Percentiles rank a stretch among this genome's conserved stretches.
Conservation (phyloP, 1,140 invertebrate species). For the Cyrtorhinus lividipennis region DNA sequence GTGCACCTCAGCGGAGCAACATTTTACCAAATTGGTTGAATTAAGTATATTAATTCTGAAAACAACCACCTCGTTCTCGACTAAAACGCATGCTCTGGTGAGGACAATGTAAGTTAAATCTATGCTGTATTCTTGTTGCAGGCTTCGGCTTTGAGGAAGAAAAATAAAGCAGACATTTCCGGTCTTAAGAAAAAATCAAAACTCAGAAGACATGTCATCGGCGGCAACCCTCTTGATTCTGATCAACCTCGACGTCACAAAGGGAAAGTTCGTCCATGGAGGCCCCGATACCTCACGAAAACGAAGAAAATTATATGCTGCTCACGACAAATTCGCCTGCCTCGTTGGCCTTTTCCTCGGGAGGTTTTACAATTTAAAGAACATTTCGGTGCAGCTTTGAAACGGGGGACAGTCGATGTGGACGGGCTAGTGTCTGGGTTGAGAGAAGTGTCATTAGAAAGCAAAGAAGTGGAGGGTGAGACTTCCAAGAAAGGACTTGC, state of each 20-base stretch:
- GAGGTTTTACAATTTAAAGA: background rate
- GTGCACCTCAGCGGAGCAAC: background rate
- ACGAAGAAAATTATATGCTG: background rate
- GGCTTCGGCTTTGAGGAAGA: background rate
- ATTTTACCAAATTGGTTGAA: background rate
- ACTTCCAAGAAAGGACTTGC: background rate
- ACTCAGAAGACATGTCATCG: background rate
- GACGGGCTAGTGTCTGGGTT: background rate
- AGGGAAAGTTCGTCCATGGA: slow-evolving; percentile 9
- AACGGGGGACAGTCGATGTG: background rate
- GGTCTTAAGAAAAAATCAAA: background rate
- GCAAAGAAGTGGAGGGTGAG: background rate
- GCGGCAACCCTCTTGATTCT: slow-evolving; percentile 2
- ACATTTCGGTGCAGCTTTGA: background rate
- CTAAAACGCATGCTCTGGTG: no score
- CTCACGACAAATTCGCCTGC: background rate
- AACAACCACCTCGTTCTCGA: no score
- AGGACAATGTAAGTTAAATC: background rate
- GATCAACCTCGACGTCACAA: slow-evolving; percentile 3
- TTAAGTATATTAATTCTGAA: background rate
- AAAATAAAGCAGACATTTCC: background rate
- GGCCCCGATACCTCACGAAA: background rate
- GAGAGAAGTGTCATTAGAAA: background rate
- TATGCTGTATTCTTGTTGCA: background rate
- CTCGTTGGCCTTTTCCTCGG: background rate